Percentiles rank a stretch among this genome's conserved stretches.
These are phyloP conservation scores for Dasyornis broadbenti DNA, from an alignment of 2,113 vertebrate species.

Conservation along the genomic window DNA sequence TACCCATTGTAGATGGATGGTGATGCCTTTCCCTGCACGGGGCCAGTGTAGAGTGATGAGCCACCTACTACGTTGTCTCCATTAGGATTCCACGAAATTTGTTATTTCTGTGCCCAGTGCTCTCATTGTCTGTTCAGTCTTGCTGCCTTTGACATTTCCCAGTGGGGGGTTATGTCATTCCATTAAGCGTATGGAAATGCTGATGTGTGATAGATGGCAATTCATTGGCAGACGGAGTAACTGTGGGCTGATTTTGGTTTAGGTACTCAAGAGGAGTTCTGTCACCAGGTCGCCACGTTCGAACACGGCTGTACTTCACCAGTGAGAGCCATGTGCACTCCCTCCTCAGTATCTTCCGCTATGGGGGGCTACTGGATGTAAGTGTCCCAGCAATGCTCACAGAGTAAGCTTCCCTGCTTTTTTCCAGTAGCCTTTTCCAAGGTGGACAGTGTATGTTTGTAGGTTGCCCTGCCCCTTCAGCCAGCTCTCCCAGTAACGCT, in stretches of 20 bases:
- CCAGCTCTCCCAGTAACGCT: neutral
- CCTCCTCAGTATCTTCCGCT: slow-evolving; percentile 93
- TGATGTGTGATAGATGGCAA: neutral
- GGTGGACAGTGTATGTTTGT: neutral
- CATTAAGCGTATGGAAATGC: neutral
- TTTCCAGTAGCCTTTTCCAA: neutral
- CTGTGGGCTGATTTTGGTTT: neutral
- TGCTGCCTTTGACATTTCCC: neutral
- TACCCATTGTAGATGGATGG: neutral
- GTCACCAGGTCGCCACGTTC: slow-evolving; percentile 92
- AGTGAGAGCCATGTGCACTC: slow-evolving; percentile 98
- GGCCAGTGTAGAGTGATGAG: neutral
- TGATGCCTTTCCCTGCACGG: neutral
- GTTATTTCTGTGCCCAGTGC: neutral
- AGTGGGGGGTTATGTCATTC: neutral
- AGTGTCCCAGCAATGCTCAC: slow-evolving; percentile 58
- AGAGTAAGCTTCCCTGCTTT: neutral
- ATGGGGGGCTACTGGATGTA: slow-evolving; percentile 92
- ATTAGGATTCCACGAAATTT: neutral
- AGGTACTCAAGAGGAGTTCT: slow-evolving; percentile 97
- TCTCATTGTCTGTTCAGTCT: neutral
- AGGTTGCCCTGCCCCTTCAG: neutral
- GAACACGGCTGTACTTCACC: slow-evolving; percentile 95
- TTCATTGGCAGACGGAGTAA: neutral
- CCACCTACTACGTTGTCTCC: neutral